Conservation (phyloP, 2,113 vertebrate genomes). For the Haemorhous mexicanus region DNA sequence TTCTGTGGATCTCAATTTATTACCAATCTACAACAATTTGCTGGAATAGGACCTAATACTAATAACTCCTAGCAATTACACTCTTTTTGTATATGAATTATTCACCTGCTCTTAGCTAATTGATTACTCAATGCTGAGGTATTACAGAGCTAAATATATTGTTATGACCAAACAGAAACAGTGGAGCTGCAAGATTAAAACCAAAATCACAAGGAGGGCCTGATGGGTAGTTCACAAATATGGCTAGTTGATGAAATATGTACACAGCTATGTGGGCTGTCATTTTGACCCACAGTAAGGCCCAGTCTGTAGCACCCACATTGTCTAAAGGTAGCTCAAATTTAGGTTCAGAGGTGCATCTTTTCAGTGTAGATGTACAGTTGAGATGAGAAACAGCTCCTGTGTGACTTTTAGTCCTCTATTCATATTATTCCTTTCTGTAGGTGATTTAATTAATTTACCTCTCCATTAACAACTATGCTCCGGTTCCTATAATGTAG, state of each 20-base stretch:
- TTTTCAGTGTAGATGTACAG: not conserved
- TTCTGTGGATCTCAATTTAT: not conserved
- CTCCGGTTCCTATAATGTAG: slow-evolving; percentile 43
- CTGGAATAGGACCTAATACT: not conserved
- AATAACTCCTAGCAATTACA: not conserved
- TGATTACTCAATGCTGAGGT: not conserved
- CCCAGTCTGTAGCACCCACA: not conserved
- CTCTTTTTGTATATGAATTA: not conserved
- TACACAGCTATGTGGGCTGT: not conserved
- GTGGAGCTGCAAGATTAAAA: not conserved
- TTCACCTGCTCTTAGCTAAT: not conserved
- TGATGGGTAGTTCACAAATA: not conserved
- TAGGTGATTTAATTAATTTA: slow-evolving; percentile 38
- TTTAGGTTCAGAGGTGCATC: not conserved
- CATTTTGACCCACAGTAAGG: not conserved
- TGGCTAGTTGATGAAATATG: not conserved
- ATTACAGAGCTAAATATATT: not conserved
- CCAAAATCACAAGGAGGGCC: not conserved
- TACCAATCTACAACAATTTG: not conserved
- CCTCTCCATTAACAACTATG: slow-evolving; percentile 22
- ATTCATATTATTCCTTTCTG: not conserved
- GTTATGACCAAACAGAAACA: not conserved
- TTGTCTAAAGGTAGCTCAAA: not conserved
- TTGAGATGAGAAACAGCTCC: not conserved
- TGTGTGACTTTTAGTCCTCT: slow-evolving; percentile 24